These are phyloP conservation scores for Agrochola lychnidis DNA, from an alignment of 2,888 invertebrate species.

Conservation along the genomic window DNA sequence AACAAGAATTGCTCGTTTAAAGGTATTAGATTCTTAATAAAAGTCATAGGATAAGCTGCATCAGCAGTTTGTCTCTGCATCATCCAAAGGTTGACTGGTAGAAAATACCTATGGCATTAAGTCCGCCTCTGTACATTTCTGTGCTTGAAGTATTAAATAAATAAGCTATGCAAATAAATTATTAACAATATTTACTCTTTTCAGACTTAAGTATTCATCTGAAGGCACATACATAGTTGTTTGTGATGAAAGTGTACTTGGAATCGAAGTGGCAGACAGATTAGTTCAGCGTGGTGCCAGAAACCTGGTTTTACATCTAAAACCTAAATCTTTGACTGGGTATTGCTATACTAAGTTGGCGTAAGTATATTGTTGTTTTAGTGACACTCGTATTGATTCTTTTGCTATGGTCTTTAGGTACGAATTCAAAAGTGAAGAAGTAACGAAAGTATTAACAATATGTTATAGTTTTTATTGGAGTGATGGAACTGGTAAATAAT, in stretches of 20 bases:
- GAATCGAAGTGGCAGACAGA: constrained; percentile 45
- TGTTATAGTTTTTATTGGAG: too few species aligned
- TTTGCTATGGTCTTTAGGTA: not conserved
- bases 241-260: constrained; percentile 62
- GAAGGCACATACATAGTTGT: constrained; percentile 42
- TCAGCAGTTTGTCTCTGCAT: too few species aligned
- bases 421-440: not conserved
- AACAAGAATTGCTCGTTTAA: too few species aligned
- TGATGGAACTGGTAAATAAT: not conserved
- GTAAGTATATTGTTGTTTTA: constrained; percentile 33
- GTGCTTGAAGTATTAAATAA: too few species aligned
- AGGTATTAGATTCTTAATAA: not conserved
- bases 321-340: constrained; percentile 18
- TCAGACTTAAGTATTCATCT: constrained; percentile 32
- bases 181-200: constrained; percentile 3
- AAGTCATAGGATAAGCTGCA: not conserved
- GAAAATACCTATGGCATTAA: too few species aligned
- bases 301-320: constrained; percentile 29
- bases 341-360: constrained; percentile 33
- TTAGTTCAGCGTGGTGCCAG: constrained; percentile 43
- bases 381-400: not conserved
- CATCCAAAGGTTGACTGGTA: too few species aligned
- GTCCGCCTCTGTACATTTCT: too few species aligned
- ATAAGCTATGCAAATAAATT: too few species aligned
- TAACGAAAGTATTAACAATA: too few species aligned